Percentiles rank a stretch among this genome's conserved stretches.
phyloP scores from a whole-genome alignment of 2,888 invertebrate species.

The Cepaea hortensis region DNA sequence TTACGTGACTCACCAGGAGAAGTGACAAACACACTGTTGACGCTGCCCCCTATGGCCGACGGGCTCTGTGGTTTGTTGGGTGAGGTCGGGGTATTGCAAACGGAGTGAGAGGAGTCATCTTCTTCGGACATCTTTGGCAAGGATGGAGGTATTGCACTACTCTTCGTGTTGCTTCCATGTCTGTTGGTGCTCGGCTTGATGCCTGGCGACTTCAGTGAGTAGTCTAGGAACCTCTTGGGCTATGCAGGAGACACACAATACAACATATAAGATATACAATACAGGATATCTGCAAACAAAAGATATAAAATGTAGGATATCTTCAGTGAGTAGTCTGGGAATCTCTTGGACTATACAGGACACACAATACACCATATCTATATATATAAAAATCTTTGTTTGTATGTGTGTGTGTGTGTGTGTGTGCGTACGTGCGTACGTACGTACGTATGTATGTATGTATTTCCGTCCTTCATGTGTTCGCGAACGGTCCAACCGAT shows the following conservation, averaged over 20 bases:
- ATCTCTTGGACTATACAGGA: conserved; percentile 83
- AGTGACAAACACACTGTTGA: conserved; percentile 74
- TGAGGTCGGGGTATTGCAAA: conserved; percentile 73
- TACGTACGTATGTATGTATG: too few relatives aligned
- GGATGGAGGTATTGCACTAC: conserved; percentile 63
- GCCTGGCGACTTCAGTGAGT: conserved; percentile 91
- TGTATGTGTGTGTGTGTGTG: too few relatives aligned
- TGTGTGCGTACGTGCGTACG: too few relatives aligned
- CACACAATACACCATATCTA: too few relatives aligned
- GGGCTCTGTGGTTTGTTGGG: conserved; percentile 78
- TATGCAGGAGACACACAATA: conserved; percentile 66
- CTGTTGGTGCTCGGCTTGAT: conserved; percentile 83
- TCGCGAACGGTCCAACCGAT: too few relatives aligned
- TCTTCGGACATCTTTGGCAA: conserved; percentile 75
- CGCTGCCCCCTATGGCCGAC: conserved; percentile 65
- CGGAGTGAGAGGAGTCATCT: conserved; percentile 71
- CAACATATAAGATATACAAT: neutral
- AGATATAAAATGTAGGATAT: too few relatives aligned
- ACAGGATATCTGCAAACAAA: too few relatives aligned
- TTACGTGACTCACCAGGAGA: conserved; percentile 31
- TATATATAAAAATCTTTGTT: too few relatives aligned
- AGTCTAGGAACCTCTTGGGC: conserved; percentile 86
- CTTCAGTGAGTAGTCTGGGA: conserved; percentile 79
- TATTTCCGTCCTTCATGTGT: too few relatives aligned
- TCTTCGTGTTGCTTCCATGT: conserved; percentile 61